These are phyloP conservation scores for Oreochromis grahami DNA, from an alignment of 2,797 vertebrate species.

Conservation along the genomic window DNA sequence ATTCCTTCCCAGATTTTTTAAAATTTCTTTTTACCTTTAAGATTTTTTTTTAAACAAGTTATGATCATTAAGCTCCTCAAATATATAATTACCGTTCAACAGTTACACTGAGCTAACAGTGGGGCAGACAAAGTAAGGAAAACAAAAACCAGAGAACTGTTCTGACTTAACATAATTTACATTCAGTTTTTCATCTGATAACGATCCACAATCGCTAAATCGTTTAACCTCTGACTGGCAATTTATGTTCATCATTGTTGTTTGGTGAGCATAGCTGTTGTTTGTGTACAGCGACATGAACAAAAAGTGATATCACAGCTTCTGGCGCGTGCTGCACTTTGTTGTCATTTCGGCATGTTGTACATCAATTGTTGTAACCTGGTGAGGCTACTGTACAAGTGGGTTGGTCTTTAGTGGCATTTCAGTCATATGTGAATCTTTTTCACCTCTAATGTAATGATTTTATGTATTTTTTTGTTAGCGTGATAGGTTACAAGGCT, in stretches of 20 bases:
- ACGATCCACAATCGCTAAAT: background rate
- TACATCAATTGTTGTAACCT: background rate
- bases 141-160: background rate
- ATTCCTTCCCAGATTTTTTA: rapidly evolving
- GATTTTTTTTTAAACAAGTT: background rate
- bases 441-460: background rate
- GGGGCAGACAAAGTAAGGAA: background rate
- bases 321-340: rapidly evolving
- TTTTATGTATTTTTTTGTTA: background rate
- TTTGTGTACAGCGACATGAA: background rate
- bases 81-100: background rate
- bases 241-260: background rate
- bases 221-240: background rate
- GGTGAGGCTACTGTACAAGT: background rate
- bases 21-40: background rate
- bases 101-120: too few species aligned
- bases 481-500: too few species aligned
- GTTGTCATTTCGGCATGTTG: background rate
- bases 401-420: background rate
- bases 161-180: background rate
- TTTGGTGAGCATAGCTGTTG: background rate
- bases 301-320: background rate
- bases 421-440: rapidly evolving
- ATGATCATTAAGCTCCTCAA: background rate
- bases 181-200: background rate